Percentiles rank a stretch among this genome's conserved stretches.
Conservation (phyloP, 92 coral and sea anemone genomes). For the Actinostola sp. region DNA sequence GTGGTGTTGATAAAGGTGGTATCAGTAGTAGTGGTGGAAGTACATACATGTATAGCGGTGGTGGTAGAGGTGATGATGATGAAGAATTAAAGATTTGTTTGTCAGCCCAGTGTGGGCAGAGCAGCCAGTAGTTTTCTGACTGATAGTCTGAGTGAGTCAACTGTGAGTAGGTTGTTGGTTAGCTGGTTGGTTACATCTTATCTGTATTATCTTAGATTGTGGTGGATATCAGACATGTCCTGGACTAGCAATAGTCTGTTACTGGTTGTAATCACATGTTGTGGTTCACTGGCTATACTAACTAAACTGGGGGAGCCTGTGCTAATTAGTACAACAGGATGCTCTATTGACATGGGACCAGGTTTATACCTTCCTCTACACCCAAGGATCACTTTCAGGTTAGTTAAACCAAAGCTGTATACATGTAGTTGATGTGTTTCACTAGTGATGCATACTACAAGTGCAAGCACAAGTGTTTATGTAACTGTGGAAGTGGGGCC, state of each 20-base stretch:
- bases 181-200: background rate
- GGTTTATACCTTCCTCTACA: constrained; percentile 80
- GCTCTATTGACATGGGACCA: constrained; percentile 83
- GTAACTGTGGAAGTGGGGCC: too few relatives aligned
- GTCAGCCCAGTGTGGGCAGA: too few relatives aligned
- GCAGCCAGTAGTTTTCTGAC: background rate
- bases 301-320: constrained; percentile 92
- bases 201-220: constrained; percentile 54
- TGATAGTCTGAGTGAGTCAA: background rate
- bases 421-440: background rate
- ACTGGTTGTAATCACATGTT: constrained; percentile 79
- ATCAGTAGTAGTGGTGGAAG: too few relatives aligned
- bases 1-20: too few relatives aligned
- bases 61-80: too few relatives aligned
- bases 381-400: constrained; percentile 89
- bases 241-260: constrained; percentile 92
- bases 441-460: too few relatives aligned
- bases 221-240: constrained; percentile 94
- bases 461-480: too few relatives aligned
- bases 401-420: constrained; percentile 19
- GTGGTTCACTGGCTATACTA: constrained; percentile 83
- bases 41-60: too few relatives aligned
- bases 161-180: background rate
- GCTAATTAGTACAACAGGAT: constrained; percentile 70
- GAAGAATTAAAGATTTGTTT: too few relatives aligned